Evolutionary conservation across 2,888 invertebrate genomes (phyloP), one percentile per base, ranked within the genome.

Genomic region (Halocaridina rubra): DNA sequence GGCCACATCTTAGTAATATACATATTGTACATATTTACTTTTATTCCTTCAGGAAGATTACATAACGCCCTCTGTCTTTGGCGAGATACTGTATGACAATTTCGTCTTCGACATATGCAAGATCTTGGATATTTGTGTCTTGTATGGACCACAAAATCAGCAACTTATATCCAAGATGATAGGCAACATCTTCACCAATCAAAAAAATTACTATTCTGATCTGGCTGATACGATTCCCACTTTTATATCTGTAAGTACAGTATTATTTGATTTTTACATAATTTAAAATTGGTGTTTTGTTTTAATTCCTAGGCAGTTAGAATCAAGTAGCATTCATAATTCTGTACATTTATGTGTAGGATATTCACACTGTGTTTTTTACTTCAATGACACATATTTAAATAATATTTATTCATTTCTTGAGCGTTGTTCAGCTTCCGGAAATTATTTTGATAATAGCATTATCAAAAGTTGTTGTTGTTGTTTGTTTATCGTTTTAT

Each of bases 41-140:
- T 88, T 72, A 80, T 87, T 39, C 29, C 89, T 80, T 84, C 85
- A 87, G 87, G 71, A 46, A 1, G 67, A 79, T 39, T 77, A 84
- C 92, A 94, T 96, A 90, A 93, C 92, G 1, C 93, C 93, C 77
- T 91, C 93, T 57, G 93, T 93, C 81, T 94, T 95, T 91, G 94
- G 94, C 0, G 92, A 93, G 5, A 90, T 95, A n/a, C 90, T 97
- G 72, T 96, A 96, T 90, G 93, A 95, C 86, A 94, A 96, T 89
- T 96, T 94, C 90, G 92, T 97, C 88, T 94, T 96, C 89, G 95
- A 96, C n/a, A 93, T 96, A 88, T 95, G 96, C 0, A 94, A 95
- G 90, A 91, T 97, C 77, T 94, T 96, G 91, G 96, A 96, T 90
- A 90, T 96, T 13, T 94, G 95, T 89, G 92, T 94, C 59, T 92